A percentile compares a stretch with the other conserved stretches of the same genome.
Conservation (phyloP, 2,113 vertebrate species). For the Lepus timidus region DNA sequence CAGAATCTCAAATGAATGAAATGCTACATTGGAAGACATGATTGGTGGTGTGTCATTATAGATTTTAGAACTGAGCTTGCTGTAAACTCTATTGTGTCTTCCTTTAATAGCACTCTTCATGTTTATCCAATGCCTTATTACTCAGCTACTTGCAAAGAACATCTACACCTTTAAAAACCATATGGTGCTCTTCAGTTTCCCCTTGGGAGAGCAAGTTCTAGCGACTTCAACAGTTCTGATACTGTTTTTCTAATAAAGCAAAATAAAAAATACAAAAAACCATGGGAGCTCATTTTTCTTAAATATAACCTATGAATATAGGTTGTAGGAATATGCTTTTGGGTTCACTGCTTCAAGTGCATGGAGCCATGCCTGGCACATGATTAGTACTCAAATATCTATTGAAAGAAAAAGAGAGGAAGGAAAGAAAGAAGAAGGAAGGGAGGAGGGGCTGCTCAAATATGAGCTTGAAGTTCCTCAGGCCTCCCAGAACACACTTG, state of each 20-base stretch:
- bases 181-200: neutral
- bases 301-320: neutral
- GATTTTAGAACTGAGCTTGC: constrained; percentile 39
- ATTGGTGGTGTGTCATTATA: neutral
- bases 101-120: neutral
- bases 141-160: constrained; percentile 29
- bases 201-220: constrained; percentile 8
- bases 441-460: neutral
- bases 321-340: neutral
- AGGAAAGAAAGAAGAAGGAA: neutral
- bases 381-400: neutral
- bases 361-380: neutral
- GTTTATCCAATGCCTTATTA: neutral
- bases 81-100: neutral
- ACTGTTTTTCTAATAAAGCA: constrained; percentile 39
- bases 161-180: neutral
- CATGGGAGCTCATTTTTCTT: neutral
- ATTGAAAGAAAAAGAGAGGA: neutral
- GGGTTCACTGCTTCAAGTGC: constrained; percentile 41
- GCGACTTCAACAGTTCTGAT: neutral
- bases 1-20: neutral
- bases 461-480: neutral
- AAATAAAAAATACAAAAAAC: constrained; percentile 15
- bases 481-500: neutral
- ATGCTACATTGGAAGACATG: neutral